Evolutionary conservation across 2,797 vertebrate genomes (phyloP).

Genomic region (Oceanodroma leucorhoa): DNA sequence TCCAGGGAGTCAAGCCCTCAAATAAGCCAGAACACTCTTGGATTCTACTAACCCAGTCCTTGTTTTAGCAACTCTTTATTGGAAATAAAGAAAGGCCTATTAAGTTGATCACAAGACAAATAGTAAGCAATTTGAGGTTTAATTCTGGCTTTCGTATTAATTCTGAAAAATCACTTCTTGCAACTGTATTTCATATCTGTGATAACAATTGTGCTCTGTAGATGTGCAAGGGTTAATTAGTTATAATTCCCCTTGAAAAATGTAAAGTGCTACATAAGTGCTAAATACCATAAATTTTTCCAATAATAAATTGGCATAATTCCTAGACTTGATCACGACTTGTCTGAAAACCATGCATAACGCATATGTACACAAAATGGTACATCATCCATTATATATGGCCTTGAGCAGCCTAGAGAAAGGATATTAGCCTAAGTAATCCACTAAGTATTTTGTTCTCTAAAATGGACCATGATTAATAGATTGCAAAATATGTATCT

Average conservation of each 20-base stretch:
- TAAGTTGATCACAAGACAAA: neutral
- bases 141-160: neutral
- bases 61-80: neutral
- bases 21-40: neutral
- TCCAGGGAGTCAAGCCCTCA: neutral
- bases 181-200: neutral
- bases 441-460: neutral
- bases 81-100: neutral
- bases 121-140: neutral
- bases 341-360: neutral
- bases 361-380: conserved; percentile 3
- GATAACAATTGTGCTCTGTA: neutral
- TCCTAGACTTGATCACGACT: conserved; percentile 26
- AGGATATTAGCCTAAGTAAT: neutral
- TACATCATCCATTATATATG: conserved; percentile 20
- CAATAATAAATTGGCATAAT: conserved; percentile 5
- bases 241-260: neutral
- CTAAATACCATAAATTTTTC: neutral
- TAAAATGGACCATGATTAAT: conserved; percentile 13
- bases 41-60: neutral
- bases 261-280: neutral
- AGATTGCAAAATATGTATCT: neutral
- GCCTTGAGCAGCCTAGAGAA: neutral
- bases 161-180: neutral
- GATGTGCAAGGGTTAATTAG: neutral